Conservation (phyloP, 2,113 vertebrate genomes). For the Alexandromys fortis region DNA sequence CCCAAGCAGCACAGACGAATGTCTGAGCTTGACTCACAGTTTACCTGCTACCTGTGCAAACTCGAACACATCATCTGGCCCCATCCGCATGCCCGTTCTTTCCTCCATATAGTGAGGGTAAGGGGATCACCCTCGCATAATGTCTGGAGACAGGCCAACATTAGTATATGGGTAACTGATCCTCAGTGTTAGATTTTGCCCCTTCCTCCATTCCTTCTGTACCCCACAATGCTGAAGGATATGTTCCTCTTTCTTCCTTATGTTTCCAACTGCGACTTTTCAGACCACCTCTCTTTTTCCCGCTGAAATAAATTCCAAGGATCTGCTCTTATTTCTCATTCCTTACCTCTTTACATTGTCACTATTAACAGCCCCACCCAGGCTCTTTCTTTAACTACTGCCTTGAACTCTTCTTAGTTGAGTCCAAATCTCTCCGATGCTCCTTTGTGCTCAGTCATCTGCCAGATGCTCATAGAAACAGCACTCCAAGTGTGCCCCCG, state of each 20-base stretch:
- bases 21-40: background rate
- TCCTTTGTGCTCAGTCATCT: background rate
- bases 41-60: constrained; percentile 10
- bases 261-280: background rate
- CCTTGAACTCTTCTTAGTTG: background rate
- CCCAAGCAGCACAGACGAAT: background rate
- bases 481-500: background rate
- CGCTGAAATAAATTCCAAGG: background rate
- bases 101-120: background rate
- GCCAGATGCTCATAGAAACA: background rate
- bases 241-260: background rate
- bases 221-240: fast-evolving
- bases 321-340: background rate
- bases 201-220: background rate
- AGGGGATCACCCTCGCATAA: background rate
- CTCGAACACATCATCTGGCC: background rate
- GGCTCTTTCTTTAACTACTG: background rate
- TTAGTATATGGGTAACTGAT: background rate
- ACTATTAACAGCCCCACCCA: background rate
- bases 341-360: background rate
- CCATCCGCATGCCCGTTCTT: background rate
- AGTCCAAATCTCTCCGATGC: background rate
- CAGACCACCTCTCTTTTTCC: background rate
- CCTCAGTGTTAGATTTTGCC: background rate
- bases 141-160: background rate